These are phyloP conservation scores for Anthopleura sola DNA, from an alignment of 64 coral and sea anemone species.

Conservation along the genomic window DNA sequence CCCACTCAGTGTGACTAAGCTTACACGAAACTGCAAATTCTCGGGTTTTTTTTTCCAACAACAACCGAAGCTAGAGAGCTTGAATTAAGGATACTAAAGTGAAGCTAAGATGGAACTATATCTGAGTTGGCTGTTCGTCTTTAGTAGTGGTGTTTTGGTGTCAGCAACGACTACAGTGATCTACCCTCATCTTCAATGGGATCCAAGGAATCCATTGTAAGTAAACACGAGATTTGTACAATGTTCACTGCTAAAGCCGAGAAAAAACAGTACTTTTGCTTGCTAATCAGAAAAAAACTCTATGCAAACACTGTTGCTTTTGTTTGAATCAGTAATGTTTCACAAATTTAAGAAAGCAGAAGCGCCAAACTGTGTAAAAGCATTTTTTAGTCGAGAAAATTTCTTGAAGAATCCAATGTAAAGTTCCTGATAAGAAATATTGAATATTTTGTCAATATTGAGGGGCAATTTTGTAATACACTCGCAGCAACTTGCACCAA, in stretches of 20 bases:
- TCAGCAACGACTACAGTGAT: background rate
- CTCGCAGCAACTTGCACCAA: background rate
- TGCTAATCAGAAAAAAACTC: background rate
- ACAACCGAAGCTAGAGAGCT: background rate
- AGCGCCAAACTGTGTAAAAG: background rate
- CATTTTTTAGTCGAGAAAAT: background rate
- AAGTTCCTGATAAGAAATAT: too few relatives aligned
- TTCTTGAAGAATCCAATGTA: too few relatives aligned
- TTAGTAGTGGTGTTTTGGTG: background rate
- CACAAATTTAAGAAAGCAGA: too few relatives aligned
- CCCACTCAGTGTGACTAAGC: background rate
- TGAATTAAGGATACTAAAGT: background rate
- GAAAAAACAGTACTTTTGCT: background rate
- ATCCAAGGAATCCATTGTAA: conserved; percentile 30
- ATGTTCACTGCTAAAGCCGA: background rate
- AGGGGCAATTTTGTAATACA: too few relatives aligned
- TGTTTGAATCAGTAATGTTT: too few relatives aligned
- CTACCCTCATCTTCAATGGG: conserved; percentile 20
- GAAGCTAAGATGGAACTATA: background rate
- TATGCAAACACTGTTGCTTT: background rate
- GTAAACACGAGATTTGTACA: conserved; percentile 1
- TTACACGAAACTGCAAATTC: background rate
- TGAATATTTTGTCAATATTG: too few relatives aligned
- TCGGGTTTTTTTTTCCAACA: background rate
- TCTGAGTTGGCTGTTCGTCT: background rate